Evolutionary conservation across 2,888 invertebrate species (phyloP).

Genomic region (Eupithecia dodoneata): DNA sequence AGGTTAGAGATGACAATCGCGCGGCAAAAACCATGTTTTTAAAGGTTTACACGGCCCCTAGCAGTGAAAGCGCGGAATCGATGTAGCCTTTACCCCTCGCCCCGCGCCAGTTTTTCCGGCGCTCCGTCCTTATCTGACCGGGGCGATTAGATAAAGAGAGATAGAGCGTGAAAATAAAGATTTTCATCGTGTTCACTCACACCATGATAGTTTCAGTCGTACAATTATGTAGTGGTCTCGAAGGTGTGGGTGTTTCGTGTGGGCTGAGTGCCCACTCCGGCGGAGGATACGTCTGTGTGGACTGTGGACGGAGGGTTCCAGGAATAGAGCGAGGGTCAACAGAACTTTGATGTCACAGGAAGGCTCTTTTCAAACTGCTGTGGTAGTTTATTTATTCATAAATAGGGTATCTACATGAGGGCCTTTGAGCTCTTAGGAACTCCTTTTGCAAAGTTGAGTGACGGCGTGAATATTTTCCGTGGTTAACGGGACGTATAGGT

Average conservation of each 20-base stretch:
- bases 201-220: constrained; percentile 71
- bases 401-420: constrained; percentile 41
- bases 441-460: constrained; percentile 32
- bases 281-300: constrained; percentile 53
- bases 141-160: constrained; percentile 84
- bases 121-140: constrained; percentile 83
- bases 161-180: constrained; percentile 85
- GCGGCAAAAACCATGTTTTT: constrained; percentile 79
- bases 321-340: constrained; percentile 75
- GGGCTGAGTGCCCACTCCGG: constrained; percentile 57
- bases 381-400: constrained; percentile 61
- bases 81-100: constrained; percentile 84
- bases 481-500: constrained; percentile 32
- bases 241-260: constrained; percentile 67
- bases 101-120: constrained; percentile 83
- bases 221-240: constrained; percentile 66
- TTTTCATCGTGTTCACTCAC: constrained; percentile 85
- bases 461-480: constrained; percentile 37
- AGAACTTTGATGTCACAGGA: constrained; percentile 66
- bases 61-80: constrained; percentile 85
- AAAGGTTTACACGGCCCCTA: constrained; percentile 85
- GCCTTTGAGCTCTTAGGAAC: constrained; percentile 37
- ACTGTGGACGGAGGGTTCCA: constrained; percentile 67
- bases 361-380: constrained; percentile 61
- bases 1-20: constrained; percentile 81